These are phyloP conservation scores for Gallinago paraguaiae DNA, from an alignment of 2,113 vertebrate genomes.

Conservation along the genomic window DNA sequence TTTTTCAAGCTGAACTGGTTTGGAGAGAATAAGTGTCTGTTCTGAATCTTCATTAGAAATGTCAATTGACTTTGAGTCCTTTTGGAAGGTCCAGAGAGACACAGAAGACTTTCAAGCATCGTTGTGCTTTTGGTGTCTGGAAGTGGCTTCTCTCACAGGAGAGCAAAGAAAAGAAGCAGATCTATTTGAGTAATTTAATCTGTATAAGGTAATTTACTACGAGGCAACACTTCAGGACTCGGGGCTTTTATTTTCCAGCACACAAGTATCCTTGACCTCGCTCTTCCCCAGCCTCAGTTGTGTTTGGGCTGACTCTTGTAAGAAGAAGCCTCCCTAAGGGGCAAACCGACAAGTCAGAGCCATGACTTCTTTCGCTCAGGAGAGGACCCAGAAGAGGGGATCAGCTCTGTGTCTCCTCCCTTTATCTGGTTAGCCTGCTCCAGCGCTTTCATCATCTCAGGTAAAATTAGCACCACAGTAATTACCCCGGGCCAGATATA, in stretches of 20 bases:
- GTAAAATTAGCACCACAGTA: neutral
- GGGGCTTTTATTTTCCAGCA: neutral
- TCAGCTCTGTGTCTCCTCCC: neutral
- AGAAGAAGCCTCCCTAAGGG: neutral
- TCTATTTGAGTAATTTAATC: slow-evolving; percentile 27
- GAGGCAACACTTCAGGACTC: neutral
- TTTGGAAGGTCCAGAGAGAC: slow-evolving; percentile 43
- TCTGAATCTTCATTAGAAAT: slow-evolving; percentile 44
- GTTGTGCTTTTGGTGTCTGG: slow-evolving; percentile 21
- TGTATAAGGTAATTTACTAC: neutral
- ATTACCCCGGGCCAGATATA: neutral
- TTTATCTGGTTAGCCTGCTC: neutral
- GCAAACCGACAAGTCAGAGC: neutral
- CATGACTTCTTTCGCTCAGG: neutral
- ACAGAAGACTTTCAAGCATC: slow-evolving; percentile 10
- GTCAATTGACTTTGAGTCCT: slow-evolving; percentile 48
- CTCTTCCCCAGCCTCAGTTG: neutral
- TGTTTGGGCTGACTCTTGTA: neutral
- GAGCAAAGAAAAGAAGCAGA: slow-evolving; percentile 40
- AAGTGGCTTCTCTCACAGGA: slow-evolving; percentile 16
- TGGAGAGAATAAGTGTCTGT: slow-evolving; percentile 20
- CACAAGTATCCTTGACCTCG: neutral
- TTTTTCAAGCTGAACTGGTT: slow-evolving; percentile 51
- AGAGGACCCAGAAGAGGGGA: neutral
- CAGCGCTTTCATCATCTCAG: slow-evolving; percentile 17